Evolutionary conservation across 2,888 invertebrate genomes (phyloP).

Genomic region (Harmothoe impar): DNA sequence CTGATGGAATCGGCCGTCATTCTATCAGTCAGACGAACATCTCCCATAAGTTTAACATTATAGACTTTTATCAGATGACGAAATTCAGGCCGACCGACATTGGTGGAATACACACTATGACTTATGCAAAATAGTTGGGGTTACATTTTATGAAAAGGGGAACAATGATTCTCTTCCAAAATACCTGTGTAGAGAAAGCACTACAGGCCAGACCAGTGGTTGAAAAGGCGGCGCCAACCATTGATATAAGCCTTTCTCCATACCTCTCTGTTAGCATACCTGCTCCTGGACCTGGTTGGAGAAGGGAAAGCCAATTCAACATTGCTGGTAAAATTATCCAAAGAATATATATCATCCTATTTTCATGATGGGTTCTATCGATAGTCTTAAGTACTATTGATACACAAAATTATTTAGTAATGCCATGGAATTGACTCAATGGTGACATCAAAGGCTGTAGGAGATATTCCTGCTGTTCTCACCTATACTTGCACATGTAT

Average conservation of each 20-base stretch:
- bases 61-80: too few relatives aligned
- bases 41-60: too few relatives aligned
- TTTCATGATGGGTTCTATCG: background rate
- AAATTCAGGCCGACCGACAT: too few relatives aligned
- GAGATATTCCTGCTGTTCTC: too few relatives aligned
- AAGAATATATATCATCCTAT: background rate
- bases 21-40: too few relatives aligned
- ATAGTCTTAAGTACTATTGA: background rate
- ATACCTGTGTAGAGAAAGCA: background rate
- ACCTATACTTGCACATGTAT: too few relatives aligned
- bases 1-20: too few relatives aligned
- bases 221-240: background rate
- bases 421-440: background rate
- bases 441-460: background rate
- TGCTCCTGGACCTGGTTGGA: background rate
- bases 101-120: too few relatives aligned
- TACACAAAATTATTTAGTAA: background rate
- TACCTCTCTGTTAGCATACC: background rate
- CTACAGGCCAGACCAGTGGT: background rate
- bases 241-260: background rate
- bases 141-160: too few relatives aligned
- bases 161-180: too few relatives aligned
- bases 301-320: background rate
- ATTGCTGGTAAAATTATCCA: background rate
- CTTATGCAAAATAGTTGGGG: too few relatives aligned